Evolutionary conservation across 2,888 invertebrate genomes (phyloP).

Genomic region (Drosophila subsilvestris): DNA sequence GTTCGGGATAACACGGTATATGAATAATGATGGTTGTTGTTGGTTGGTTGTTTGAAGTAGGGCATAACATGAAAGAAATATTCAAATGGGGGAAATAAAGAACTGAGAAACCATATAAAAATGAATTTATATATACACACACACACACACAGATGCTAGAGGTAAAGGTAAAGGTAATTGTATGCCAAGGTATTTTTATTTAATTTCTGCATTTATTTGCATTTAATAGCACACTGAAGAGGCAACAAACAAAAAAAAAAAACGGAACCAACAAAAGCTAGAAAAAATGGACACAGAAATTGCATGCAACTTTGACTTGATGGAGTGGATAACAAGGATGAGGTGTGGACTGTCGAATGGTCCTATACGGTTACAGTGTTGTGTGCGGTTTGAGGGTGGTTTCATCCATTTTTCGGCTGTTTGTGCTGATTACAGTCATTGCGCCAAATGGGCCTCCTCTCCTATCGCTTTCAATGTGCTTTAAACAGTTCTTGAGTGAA

Average conservation of each 20-base stretch:
- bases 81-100: conserved; percentile 54
- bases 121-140: conserved; percentile 36
- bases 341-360: neutral
- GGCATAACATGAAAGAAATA: conserved; percentile 68
- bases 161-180: conserved; percentile 33
- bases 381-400: conserved; percentile 12
- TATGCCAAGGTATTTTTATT: conserved; percentile 69
- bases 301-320: conserved; percentile 57
- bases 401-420: conserved; percentile 31
- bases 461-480: conserved; percentile 7
- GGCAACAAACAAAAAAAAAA: conserved; percentile 34
- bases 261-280: conserved; percentile 36
- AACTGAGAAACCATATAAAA: conserved; percentile 40
- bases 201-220: conserved; percentile 68
- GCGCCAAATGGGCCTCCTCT: conserved; percentile 4
- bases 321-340: conserved; percentile 17
- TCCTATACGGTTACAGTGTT: conserved; percentile 12
- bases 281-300: conserved; percentile 50
- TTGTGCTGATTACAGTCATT: conserved; percentile 45
- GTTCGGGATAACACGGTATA: conserved; percentile 56
- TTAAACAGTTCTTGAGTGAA: neutral
- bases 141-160: conserved; percentile 42
- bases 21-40: conserved; percentile 55
- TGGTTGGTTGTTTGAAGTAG: conserved; percentile 48
- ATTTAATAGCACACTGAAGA: conserved; percentile 51